Evolutionary conservation across 1,140 invertebrate genomes (phyloP), one percentile per base, ranked within the genome.

Genomic region (Drosophila ironensis): DNA sequence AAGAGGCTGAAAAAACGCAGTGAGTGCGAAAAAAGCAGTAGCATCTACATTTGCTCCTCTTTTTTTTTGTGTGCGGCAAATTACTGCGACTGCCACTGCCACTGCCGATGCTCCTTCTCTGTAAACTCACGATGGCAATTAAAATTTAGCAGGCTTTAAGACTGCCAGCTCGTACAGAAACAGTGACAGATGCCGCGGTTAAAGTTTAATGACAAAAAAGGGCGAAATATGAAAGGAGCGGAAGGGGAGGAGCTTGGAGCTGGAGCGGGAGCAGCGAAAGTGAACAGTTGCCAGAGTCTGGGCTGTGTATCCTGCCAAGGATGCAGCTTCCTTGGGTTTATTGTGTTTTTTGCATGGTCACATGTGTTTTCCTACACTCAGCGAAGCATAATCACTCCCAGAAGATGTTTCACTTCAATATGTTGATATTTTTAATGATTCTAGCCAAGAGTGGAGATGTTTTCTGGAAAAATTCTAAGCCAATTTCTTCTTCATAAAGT

Each of bases 131-230:
- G 47, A 54, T 12, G 72, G 73, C 78, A 86, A 84, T 84, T 84
- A 84, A 78, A 82, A 86, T 84, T 84, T 86, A 86, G 80, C 73
- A 38, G 64, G 73, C 78, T 84, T 84, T 84, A 84, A 84, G 44
- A 52, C 42, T 60, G 19, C 6, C 12, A 37, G 38, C 33, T 16
- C 33, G 63, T 63, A 12, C 54, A 50, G 45, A 22, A 28, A 25
- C 37, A 40, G 73, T 78, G 78, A 78, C 73, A 82, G 77, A 82
- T 84, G 77, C 77, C 57, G 73, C 57, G 73, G 73, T 84, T 73
- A 84, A 84, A 82, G 61, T 82, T 84, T 82, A 82, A 82, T 84
- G 78, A 64, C 77, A 73, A 77, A 74, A 56, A 30, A 2, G 20
- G 44, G 35, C 45, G 40, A 53, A 54, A 50, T 47, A 68, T 41